Conservation (phyloP, 2,888 invertebrate species). For the Physocephala rufipes region DNA sequence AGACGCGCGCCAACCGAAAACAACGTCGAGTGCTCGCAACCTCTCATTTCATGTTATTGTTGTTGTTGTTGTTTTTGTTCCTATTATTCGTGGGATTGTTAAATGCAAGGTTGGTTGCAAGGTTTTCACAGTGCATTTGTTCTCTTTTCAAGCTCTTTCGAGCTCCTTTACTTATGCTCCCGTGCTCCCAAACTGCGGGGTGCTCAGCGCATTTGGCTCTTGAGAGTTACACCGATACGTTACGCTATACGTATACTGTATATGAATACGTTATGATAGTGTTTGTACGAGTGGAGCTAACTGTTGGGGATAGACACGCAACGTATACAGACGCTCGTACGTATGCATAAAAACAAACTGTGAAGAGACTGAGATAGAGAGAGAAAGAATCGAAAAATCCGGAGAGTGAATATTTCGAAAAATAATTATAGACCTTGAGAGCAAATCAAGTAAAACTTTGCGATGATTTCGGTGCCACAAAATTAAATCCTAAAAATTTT, state of each 20-base stretch:
- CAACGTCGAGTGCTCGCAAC: too few species aligned
- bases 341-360: neutral
- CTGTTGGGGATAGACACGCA: neutral
- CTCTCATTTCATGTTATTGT: too few species aligned
- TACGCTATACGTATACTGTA: slow-evolving; percentile 16
- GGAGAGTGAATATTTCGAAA: neutral
- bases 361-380: neutral
- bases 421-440: too few species aligned
- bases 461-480: too few species aligned
- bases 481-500: too few species aligned
- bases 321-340: neutral
- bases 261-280: neutral
- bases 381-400: neutral
- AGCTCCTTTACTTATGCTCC: neutral
- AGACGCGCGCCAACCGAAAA: too few species aligned
- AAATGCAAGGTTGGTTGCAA: neutral
- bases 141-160: neutral
- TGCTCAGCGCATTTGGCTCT: slow-evolving; percentile 19
- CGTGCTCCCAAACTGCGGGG: too few species aligned
- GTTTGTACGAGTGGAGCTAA: slow-evolving; percentile 13
- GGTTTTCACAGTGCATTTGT: slow-evolving; percentile 1
- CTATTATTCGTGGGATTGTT: too few species aligned
- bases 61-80: slow-evolving; percentile 19
- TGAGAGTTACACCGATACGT: slow-evolving; percentile 17
- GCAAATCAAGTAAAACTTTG: too few species aligned